These are phyloP conservation scores for Pteropus alecto DNA, from an alignment of 2,113 vertebrate genomes.

Conservation along the genomic window DNA sequence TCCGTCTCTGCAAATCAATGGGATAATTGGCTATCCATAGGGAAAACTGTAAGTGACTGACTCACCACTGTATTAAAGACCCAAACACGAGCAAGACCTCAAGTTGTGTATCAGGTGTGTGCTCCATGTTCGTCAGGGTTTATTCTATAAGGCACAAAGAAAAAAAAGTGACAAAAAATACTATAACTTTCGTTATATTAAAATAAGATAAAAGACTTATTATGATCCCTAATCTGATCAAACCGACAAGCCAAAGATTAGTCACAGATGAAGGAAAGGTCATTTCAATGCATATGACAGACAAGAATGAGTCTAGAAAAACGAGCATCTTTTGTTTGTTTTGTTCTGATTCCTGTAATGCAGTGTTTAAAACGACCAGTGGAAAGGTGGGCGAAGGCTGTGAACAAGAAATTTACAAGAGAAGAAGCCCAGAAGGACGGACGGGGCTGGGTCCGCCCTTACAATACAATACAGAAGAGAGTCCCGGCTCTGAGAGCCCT, in stretches of 20 bases:
- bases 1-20: not conserved
- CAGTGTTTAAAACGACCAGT: not conserved
- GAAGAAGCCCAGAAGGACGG: not conserved
- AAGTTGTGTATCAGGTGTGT: not conserved
- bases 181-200: not conserved
- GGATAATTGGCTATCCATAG: not conserved
- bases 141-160: not conserved
- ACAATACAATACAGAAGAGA: not conserved
- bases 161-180: not conserved
- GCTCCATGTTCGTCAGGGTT: not conserved
- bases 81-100: not conserved
- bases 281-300: too few relatives aligned
- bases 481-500: not conserved
- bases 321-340: not conserved
- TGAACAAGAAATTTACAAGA: not conserved
- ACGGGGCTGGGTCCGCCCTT: not conserved
- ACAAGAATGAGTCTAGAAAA: not conserved
- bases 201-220: not conserved
- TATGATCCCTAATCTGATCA: not conserved
- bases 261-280: not conserved
- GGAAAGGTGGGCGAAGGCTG: not conserved
- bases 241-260: not conserved
- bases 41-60: not conserved
- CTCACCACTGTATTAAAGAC: not conserved
- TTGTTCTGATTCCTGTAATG: not conserved